Evolutionary conservation across 2,797 vertebrate genomes (phyloP).

Genomic region (Parauchenoglanis punctatus): DNA sequence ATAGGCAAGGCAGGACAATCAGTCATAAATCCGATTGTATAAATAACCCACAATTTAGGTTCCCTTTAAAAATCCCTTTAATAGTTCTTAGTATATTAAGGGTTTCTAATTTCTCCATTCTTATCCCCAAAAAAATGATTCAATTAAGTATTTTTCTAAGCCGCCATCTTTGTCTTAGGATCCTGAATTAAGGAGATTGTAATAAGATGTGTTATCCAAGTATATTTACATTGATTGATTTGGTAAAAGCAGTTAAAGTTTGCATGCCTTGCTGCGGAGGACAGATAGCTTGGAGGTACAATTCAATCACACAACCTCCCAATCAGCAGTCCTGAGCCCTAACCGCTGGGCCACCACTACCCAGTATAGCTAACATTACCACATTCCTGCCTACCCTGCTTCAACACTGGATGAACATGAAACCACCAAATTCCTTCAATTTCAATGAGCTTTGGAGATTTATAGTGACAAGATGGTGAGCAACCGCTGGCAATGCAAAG

Average conservation of each 20-base stretch:
- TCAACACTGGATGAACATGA: background rate
- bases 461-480: background rate
- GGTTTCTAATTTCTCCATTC: background rate
- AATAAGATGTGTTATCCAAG: background rate
- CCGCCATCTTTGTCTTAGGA: background rate
- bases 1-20: background rate
- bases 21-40: background rate
- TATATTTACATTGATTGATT: background rate
- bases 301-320: background rate
- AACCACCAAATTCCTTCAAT: background rate
- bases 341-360: background rate
- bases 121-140: background rate
- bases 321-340: background rate
- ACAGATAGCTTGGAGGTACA: background rate
- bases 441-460: background rate
- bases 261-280: background rate
- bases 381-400: constrained; percentile 1
- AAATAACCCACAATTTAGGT: background rate
- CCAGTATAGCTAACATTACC: constrained; percentile 5
- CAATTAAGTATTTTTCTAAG: background rate
- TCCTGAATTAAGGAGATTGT: background rate
- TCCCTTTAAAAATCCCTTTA: background rate
- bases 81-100: background rate
- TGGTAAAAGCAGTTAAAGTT: background rate
- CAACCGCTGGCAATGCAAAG: background rate